Evolutionary conservation across 1,140 invertebrate species (phyloP).

Genomic region (Scylla paramamosain): DNA sequence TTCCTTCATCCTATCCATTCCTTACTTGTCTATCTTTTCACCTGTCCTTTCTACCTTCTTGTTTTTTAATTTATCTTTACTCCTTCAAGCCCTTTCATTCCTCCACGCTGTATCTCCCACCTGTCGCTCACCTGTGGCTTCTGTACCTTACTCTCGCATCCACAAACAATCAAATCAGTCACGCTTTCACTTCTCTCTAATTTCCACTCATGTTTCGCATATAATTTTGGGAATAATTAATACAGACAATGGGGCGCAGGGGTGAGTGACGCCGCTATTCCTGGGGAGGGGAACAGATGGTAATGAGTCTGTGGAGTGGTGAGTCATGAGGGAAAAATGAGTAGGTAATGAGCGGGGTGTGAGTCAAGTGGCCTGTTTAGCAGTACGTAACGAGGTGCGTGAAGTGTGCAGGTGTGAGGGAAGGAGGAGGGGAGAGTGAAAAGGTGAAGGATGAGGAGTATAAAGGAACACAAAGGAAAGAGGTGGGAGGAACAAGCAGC

Average conservation of each 20-base stretch:
- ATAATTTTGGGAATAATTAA: too few species aligned
- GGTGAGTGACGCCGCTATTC: too few species aligned
- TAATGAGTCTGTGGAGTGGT: neutral
- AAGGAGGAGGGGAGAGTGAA: too few species aligned
- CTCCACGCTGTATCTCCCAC: neutral
- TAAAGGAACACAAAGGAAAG: too few species aligned
- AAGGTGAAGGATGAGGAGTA: too few species aligned
- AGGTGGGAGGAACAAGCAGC: too few species aligned
- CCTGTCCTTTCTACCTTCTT: neutral
- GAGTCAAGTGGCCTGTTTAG: neutral
- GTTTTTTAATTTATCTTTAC: neutral
- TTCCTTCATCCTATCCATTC: neutral
- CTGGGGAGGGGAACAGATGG: too few species aligned
- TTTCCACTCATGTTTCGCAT: too few species aligned
- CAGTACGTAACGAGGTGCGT: too few species aligned
- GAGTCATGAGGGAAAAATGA: neutral
- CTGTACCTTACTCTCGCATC: neutral
- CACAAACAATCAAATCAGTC: neutral
- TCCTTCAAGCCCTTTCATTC: neutral
- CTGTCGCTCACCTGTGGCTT: neutral
- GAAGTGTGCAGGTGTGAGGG: too few species aligned
- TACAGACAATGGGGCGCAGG: too few species aligned
- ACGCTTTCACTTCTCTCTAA: neutral
- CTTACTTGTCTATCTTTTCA: neutral
- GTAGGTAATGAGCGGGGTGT: neutral